Conservation (phyloP, 1,140 invertebrate species). For the Portunus trituberculatus region DNA sequence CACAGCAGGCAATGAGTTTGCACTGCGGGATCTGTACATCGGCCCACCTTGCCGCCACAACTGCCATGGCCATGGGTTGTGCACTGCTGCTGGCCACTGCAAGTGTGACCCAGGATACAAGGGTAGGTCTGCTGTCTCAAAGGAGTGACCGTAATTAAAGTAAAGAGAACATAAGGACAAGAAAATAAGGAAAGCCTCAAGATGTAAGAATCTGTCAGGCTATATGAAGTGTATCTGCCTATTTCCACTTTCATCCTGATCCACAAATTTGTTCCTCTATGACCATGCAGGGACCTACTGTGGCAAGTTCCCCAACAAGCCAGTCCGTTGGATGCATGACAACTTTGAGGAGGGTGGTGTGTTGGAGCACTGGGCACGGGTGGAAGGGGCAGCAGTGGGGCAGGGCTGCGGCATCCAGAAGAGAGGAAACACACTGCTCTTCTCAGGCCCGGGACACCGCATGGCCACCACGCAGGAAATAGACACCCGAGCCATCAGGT, state of each 20-base stretch:
- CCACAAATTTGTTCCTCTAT: too few species aligned
- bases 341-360: not conserved
- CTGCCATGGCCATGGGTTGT: conserved; percentile 81
- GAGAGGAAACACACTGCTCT: conserved; percentile 52
- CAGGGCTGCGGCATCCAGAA: conserved; percentile 57
- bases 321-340: conserved; percentile 55
- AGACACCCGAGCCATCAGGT: conserved; percentile 73
- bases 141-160: too few species aligned
- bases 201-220: too few species aligned
- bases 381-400: conserved; percentile 47
- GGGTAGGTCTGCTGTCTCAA: conserved; percentile 77
- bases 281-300: conserved; percentile 53
- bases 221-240: too few species aligned
- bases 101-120: conserved; percentile 80
- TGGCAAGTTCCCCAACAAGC: conserved; percentile 53
- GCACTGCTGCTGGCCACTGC: conserved; percentile 80
- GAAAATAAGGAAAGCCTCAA: too few species aligned
- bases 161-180: too few species aligned
- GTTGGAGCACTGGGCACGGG: conserved; percentile 45
- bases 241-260: too few species aligned
- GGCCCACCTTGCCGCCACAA: conserved; percentile 81
- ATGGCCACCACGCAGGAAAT: conserved; percentile 54
- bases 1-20: conserved; percentile 79
- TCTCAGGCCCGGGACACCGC: conserved; percentile 52
- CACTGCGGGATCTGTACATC: conserved; percentile 81